A percentile compares a stretch with the other conserved stretches of the same genome.
Evolutionary conservation across 2,888 invertebrate species (phyloP).

Genomic region (Nycteola revayana): DNA sequence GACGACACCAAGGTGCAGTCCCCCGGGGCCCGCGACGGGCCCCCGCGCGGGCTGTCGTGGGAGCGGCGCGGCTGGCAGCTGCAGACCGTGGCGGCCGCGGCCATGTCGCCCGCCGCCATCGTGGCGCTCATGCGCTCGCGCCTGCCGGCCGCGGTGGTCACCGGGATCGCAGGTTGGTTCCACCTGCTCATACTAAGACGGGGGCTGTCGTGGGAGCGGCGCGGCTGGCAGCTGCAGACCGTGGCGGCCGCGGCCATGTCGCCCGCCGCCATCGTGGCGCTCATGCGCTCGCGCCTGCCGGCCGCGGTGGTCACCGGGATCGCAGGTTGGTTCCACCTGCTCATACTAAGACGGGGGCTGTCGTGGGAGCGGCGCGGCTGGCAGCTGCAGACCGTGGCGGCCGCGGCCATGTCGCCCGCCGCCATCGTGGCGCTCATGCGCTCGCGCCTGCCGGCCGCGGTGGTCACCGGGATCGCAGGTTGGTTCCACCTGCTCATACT

Average conservation of each 20-base stretch:
- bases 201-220: slow-evolving; percentile 42
- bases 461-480: slow-evolving; percentile 70
- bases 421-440: slow-evolving; percentile 89
- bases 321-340: slow-evolving; percentile 38
- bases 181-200: slow-evolving; percentile 2
- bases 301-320: slow-evolving; percentile 81
- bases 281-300: slow-evolving; percentile 85
- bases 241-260: slow-evolving; percentile 92
- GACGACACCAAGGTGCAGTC: slow-evolving; percentile 85
- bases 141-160: slow-evolving; percentile 80
- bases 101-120: slow-evolving; percentile 90
- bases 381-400: slow-evolving; percentile 88
- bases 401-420: slow-evolving; percentile 90
- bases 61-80: slow-evolving; percentile 84
- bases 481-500: not conserved
- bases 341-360: slow-evolving; percentile 8
- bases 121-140: slow-evolving; percentile 88
- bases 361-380: slow-evolving; percentile 72
- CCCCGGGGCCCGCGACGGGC: slow-evolving; percentile 11
- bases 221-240: slow-evolving; percentile 87
- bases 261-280: slow-evolving; percentile 86
- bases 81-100: slow-evolving; percentile 89
- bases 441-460: slow-evolving; percentile 82
- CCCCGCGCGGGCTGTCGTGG: slow-evolving; percentile 12
- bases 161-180: slow-evolving; percentile 49